Conservation (phyloP, 2,797 vertebrate genomes). For the Simalia tracyae region DNA sequence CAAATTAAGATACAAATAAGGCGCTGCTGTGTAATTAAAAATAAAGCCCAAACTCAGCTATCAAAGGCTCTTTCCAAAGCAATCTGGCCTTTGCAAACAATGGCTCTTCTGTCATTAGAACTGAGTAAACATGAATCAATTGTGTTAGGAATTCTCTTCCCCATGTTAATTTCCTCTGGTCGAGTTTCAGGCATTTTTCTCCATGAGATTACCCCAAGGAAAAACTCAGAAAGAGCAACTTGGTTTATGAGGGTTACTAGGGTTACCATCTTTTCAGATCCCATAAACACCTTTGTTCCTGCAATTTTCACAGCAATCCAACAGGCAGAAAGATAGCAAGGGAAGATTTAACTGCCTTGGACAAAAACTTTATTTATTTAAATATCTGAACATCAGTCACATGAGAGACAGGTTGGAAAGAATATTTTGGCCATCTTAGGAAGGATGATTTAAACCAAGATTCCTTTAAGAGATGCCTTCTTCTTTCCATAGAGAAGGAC, state of each 20-base stretch:
- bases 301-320: not conserved
- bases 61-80: not conserved
- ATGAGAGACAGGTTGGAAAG: not conserved
- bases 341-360: no score
- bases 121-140: not conserved
- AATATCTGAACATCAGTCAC: not conserved
- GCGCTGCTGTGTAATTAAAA: conserved; percentile 7
- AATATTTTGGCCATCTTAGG: no score
- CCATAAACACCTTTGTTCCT: not conserved
- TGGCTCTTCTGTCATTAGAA: not conserved
- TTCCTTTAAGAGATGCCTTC: no score
- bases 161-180: not conserved
- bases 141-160: not conserved
- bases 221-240: not conserved
- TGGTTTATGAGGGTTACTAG: not conserved
- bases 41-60: not conserved
- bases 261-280: not conserved
- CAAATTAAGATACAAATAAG: not conserved
- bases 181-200: not conserved
- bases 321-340: not conserved
- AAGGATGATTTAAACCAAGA: no score
- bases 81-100: not conserved
- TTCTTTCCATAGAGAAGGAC: no score
- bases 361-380: not conserved
- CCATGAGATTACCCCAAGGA: no score